Conservation (phyloP, 37 sponge, comb jelly and placozoan species). For the Spongilla lacustris region DNA sequence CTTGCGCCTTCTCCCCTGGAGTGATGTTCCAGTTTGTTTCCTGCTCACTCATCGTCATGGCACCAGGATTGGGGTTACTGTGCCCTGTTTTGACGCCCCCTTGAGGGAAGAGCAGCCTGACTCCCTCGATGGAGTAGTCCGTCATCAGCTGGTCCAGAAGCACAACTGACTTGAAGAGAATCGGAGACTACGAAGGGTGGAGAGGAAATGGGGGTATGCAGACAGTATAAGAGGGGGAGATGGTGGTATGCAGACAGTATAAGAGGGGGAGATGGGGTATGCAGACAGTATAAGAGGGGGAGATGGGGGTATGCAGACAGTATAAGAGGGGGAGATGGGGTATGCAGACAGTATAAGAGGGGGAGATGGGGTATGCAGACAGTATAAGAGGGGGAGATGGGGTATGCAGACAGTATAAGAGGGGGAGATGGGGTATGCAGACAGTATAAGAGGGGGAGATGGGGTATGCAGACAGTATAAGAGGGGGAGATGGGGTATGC, state of each 20-base stretch:
- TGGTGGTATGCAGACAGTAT: neutral
- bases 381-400: neutral
- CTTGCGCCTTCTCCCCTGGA: conserved; percentile 32
- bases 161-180: conserved; percentile 49
- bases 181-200: conserved; percentile 1
- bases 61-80: neutral
- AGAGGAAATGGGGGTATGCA: neutral
- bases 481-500: neutral
- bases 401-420: neutral
- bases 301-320: neutral
- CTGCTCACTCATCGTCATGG: neutral
- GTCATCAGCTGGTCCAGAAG: conserved; percentile 59
- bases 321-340: too few species aligned
- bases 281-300: too few species aligned
- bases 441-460: neutral
- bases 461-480: neutral
- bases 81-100: neutral
- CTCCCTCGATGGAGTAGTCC: conserved; percentile 39
- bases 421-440: neutral
- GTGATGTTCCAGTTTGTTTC: conserved; percentile 9
- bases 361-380: neutral
- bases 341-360: too few species aligned
- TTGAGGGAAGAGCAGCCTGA: conserved; percentile 1
- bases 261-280: neutral
- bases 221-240: neutral